A percentile compares a stretch with the other conserved stretches of the same genome.
These are phyloP conservation scores for Hemibagrus guttatus DNA, from an alignment of 2,797 vertebrate species.

Conservation along the genomic window DNA sequence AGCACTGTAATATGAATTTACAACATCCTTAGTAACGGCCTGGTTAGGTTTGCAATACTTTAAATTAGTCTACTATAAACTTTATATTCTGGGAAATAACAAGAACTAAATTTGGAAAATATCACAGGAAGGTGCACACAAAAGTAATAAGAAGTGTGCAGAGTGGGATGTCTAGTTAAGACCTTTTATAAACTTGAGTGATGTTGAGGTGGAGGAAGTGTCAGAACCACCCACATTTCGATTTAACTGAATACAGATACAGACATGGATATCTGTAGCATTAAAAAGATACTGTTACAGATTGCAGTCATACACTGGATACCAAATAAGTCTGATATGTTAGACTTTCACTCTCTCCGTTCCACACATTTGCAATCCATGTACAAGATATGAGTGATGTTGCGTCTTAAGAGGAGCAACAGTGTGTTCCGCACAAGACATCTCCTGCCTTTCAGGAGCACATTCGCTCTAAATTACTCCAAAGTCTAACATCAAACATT, in stretches of 20 bases:
- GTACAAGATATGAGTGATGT: neutral
- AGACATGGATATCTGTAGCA: neutral
- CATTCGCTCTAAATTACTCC: neutral
- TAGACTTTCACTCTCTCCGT: neutral
- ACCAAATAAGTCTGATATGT: constrained; percentile 4
- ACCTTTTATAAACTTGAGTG: neutral
- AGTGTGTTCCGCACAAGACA: neutral
- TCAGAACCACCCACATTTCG: neutral
- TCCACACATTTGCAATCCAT: neutral
- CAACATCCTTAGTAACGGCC: neutral
- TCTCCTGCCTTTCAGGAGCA: neutral
- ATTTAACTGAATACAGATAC: neutral
- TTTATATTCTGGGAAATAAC: neutral
- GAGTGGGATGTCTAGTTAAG: neutral
- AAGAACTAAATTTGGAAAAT: neutral
- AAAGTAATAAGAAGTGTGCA: neutral
- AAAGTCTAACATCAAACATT: neutral
- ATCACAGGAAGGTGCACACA: neutral
- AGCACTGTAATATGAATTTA: neutral
- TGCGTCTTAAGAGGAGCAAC: neutral
- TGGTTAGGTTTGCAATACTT: neutral
- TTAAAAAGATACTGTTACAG: neutral
- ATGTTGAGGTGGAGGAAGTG: neutral
- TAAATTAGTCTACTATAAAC: neutral
- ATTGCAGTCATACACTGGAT: neutral